Evolutionary conservation across 2,888 invertebrate genomes (phyloP).

Genomic region (Nomada goodeniana): DNA sequence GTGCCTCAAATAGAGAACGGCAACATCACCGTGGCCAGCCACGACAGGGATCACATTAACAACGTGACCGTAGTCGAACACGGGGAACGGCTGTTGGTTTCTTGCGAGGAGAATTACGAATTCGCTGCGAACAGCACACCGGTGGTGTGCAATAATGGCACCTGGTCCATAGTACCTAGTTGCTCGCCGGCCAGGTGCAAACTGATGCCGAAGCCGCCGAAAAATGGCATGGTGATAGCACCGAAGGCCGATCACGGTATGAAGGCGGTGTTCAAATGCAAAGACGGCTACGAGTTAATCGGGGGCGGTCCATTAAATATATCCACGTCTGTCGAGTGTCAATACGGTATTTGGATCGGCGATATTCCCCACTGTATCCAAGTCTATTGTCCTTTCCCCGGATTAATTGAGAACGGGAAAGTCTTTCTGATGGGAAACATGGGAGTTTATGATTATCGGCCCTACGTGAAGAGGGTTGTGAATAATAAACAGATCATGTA

Average conservation of each 20-base stretch:
- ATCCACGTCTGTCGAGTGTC: conserved; percentile 92
- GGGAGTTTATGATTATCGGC: conserved; percentile 97
- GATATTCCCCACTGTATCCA: conserved; percentile 92
- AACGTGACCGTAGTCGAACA: conserved; percentile 88
- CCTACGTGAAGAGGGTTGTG: conserved; percentile 95
- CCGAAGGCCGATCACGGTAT: conserved; percentile 99
- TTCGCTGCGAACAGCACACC: conserved; percentile 91
- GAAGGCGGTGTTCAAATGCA: conserved; percentile 96
- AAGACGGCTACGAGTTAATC: conserved; percentile 95
- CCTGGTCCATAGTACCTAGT: conserved; percentile 97
- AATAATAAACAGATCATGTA: conserved; percentile 98
- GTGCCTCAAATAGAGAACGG: conserved; percentile 95
- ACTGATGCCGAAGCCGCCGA: conserved; percentile 92
- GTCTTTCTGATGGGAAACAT: conserved; percentile 97
- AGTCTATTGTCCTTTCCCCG: conserved; percentile 97
- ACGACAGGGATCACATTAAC: conserved; percentile 80
- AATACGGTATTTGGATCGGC: conserved; percentile 98
- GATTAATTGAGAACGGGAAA: conserved; percentile 94
- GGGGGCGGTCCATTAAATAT: conserved; percentile 87
- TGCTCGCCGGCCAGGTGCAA: conserved; percentile 95
- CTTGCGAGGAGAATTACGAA: conserved; percentile 94
- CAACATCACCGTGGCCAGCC: conserved; percentile 87
- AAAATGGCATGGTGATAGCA: conserved; percentile 98
- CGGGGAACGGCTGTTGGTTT: conserved; percentile 90
- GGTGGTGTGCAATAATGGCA: conserved; percentile 96